Percentiles rank a stretch among this genome's conserved stretches.
These are phyloP conservation scores for Festucalex cinctus DNA, from an alignment of 2,113 vertebrate genomes.

Conservation along the genomic window DNA sequence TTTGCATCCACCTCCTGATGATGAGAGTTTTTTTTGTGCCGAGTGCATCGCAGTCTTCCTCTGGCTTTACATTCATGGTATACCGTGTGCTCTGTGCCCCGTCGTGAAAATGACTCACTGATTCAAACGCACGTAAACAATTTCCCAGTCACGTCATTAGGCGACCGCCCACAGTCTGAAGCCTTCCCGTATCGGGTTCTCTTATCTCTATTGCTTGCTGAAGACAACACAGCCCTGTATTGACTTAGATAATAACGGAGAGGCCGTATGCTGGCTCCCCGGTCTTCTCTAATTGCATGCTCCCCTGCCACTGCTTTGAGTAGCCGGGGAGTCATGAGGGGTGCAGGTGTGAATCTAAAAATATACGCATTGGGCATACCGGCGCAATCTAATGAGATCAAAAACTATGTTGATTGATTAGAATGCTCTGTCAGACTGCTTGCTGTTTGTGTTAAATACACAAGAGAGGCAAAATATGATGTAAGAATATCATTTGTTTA, in stretches of 20 bases:
- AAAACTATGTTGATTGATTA: too few species aligned
- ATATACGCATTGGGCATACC: background rate
- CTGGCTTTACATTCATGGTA: background rate
- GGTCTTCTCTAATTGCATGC: background rate
- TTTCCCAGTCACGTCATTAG: background rate
- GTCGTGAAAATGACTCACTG: slow-evolving; percentile 1
- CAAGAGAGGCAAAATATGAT: too few species aligned
- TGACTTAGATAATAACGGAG: background rate
- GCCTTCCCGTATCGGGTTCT: background rate
- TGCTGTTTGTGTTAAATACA: too few species aligned
- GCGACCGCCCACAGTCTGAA: background rate
- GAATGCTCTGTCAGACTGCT: too few species aligned
- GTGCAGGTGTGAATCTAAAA: background rate
- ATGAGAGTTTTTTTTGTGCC: background rate
- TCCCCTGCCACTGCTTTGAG: slow-evolving; percentile 1
- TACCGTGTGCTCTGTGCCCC: background rate
- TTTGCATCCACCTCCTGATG: background rate
- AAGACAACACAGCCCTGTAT: background rate
- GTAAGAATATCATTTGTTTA: too few species aligned
- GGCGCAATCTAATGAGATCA: too few species aligned
- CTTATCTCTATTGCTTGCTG: background rate
- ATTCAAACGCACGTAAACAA: background rate
- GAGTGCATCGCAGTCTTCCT: background rate
- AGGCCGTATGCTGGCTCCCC: background rate
- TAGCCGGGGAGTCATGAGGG: background rate